Base-by-base conservation (phyloP, 2,888 invertebrate genomes). In the Saturnia japonica region DNA sequence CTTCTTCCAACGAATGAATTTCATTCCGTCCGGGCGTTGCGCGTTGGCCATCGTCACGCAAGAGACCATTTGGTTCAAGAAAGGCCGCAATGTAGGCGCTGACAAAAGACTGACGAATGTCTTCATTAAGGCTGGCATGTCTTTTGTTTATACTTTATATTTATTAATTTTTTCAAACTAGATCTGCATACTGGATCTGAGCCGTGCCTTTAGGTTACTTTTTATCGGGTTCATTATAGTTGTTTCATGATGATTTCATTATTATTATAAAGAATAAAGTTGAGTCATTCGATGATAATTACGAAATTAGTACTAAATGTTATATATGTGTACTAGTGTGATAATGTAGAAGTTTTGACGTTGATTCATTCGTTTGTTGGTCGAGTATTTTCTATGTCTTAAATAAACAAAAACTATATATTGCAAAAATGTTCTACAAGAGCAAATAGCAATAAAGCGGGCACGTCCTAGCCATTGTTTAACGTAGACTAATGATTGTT, bases 401-500 rank as follows among this genome's bases (percentile, higher is more conserved):
- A 60, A 3, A 60, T 28, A 60, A 60, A 60, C 57, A 28, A 28
- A 25, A 14, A 60, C 14, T 28, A 60, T 60, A 28, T 28, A 60
- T 25, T 60, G 57, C 57, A 25, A 60, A 60, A 60, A 60, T 28
- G 57, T 64, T 40, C 19, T 64, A 64, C 70, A 45, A 70, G 67
- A 22, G 66, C 54, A 70, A 70, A 70, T 70, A 89, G 80, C 85
- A 86, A 77, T 90, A 89, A 90, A 88, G 80, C 80, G 78, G 73
- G 71, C 73, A 74, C 77, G 76, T 75, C 80, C 78, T 67, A 77
- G 77, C 78, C 83, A 82, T 82, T 87, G 84, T 88, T 77, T 76
- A 79, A 76, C 78, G 73, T 70, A 70, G 74, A 71, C 79, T 87
- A 88, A 87, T 89, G 88, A 90, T 89, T 84, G 85, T 83, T 80